Evolutionary conservation across 1,140 invertebrate genomes (phyloP).

Genomic region (Bilobella aurantiaca): DNA sequence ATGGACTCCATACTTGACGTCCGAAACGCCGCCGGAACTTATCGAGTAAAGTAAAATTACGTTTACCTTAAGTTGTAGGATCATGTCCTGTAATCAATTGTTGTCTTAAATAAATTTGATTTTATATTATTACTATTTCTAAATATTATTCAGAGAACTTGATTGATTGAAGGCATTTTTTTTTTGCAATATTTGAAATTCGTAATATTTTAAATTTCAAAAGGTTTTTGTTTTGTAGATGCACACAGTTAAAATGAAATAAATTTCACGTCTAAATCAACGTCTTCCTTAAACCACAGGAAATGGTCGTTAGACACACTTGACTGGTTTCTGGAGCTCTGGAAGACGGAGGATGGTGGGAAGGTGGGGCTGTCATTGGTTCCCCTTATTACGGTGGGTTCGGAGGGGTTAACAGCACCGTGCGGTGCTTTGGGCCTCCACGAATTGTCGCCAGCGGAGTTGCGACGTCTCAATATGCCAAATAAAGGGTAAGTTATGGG

Average conservation of each 20-base stretch:
- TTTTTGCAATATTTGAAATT: too few relatives aligned
- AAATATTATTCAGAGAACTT: too few relatives aligned
- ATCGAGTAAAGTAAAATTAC: too few relatives aligned
- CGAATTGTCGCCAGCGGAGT: background rate
- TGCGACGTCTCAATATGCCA: background rate
- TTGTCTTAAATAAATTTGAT: too few relatives aligned
- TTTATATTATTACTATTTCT: too few relatives aligned
- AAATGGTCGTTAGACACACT: conserved; percentile 53
- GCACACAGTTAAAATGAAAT: too few relatives aligned
- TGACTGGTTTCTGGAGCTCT: conserved; percentile 50
- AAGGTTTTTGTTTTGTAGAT: too few relatives aligned
- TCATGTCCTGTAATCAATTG: too few relatives aligned
- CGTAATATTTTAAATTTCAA: too few relatives aligned
- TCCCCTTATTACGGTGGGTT: conserved; percentile 38
- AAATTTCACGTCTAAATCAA: too few relatives aligned
- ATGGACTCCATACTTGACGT: conserved; percentile 57
- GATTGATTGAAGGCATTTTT: too few relatives aligned
- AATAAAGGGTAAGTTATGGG: background rate
- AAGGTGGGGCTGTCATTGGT: conserved; percentile 50
- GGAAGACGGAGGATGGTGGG: conserved; percentile 48
- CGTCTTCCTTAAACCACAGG: conserved; percentile 2
- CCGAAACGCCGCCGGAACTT: conserved; percentile 47
- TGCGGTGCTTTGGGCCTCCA: background rate
- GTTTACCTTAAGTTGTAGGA: too few relatives aligned
- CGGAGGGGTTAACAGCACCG: background rate